These are phyloP conservation scores for Bradypodion pumilum DNA, from an alignment of 2,797 vertebrate genomes.

Conservation along the genomic window DNA sequence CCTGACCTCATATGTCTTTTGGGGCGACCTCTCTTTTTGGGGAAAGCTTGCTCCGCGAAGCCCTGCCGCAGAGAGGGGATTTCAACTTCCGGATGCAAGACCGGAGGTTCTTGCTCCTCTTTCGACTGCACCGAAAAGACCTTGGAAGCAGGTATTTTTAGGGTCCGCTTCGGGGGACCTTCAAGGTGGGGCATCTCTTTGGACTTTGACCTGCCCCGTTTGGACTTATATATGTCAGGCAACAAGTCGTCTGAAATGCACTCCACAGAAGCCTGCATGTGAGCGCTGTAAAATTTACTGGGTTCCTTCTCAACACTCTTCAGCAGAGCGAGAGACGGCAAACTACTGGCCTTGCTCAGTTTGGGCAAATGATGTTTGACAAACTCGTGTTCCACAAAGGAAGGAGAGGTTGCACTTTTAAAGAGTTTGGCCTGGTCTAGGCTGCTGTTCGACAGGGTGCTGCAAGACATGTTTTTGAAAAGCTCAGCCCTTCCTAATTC, in stretches of 20 bases:
- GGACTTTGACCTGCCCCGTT: slow-evolving; percentile 88
- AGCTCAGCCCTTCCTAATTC: slow-evolving; percentile 75
- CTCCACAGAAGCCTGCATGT: slow-evolving; percentile 71
- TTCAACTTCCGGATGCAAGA: slow-evolving; percentile 91
- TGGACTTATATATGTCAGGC: slow-evolving; percentile 79
- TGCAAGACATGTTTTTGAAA: slow-evolving; percentile 75
- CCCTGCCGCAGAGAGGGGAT: slow-evolving; percentile 79
- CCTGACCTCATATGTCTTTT: slow-evolving; percentile 88
- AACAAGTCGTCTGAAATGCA: slow-evolving; percentile 73
- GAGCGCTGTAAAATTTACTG: slow-evolving; percentile 72
- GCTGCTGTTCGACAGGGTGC: slow-evolving; percentile 62
- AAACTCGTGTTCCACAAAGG: slow-evolving; percentile 73
- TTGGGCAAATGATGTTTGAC: slow-evolving; percentile 78
- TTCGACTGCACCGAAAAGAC: slow-evolving; percentile 90
- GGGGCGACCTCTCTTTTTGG: slow-evolving; percentile 91
- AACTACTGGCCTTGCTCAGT: slow-evolving; percentile 65
- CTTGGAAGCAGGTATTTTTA: slow-evolving; percentile 91
- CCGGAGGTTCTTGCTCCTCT: slow-evolving; percentile 87
- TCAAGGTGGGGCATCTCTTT: slow-evolving; percentile 93
- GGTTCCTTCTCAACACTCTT: slow-evolving; percentile 72
- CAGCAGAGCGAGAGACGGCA: slow-evolving; percentile 70
- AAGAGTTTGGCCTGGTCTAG: slow-evolving; percentile 75
- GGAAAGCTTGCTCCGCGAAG: slow-evolving; percentile 76
- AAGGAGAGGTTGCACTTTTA: slow-evolving; percentile 66
- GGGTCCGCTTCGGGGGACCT: slow-evolving; percentile 84